Evolutionary conservation across 2,888 invertebrate genomes (phyloP).

Genomic region (Diadromus collaris): DNA sequence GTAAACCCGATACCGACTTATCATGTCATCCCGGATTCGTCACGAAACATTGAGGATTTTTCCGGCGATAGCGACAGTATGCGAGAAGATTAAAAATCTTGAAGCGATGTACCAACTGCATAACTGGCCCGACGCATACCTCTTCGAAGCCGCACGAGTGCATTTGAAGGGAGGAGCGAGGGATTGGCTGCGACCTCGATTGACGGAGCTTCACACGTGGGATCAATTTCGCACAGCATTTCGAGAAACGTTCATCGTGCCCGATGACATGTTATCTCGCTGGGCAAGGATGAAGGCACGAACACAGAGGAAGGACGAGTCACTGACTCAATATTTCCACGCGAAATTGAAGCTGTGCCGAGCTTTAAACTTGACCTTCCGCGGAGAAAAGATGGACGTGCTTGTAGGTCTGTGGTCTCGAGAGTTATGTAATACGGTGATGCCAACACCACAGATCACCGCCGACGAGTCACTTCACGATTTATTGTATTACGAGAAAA

Average conservation of each 20-base stretch:
- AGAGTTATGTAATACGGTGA: background rate
- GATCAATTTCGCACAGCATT: conserved; percentile 20
- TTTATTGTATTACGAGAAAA: conserved; percentile 14
- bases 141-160: conserved; percentile 29
- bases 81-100: conserved; percentile 42
- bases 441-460: background rate
- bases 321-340: conserved; percentile 16
- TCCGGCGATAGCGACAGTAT: conserved; percentile 24
- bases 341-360: conserved; percentile 18
- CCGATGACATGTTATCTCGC: background rate
- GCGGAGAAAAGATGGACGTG: background rate
- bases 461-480: conserved; percentile 2
- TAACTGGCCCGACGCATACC: conserved; percentile 26
- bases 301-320: background rate
- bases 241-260: conserved; percentile 13
- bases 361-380: background rate
- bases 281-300: conserved; percentile 18
- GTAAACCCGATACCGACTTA: background rate
- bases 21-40: conserved; percentile 31
- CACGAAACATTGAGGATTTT: conserved; percentile 27
- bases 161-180: conserved; percentile 38
- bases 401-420: conserved; percentile 23
- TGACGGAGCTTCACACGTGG: background rate
- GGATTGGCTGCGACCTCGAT: conserved; percentile 17
- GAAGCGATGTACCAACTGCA: conserved; percentile 27